These are phyloP conservation scores for Smithornis capensis DNA, from an alignment of 2,113 vertebrate species.

Conservation along the genomic window DNA sequence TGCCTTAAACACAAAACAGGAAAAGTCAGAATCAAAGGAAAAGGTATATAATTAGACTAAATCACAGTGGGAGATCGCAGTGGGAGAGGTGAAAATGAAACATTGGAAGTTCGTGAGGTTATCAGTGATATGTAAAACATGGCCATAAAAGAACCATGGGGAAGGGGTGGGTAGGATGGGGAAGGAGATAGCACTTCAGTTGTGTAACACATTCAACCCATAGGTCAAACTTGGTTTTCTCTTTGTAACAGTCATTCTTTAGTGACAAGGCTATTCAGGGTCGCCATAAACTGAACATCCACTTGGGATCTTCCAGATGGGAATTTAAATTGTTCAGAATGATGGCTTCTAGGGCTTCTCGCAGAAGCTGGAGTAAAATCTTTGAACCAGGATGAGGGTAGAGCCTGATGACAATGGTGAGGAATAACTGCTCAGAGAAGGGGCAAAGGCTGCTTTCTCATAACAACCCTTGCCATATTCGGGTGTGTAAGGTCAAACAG, in stretches of 20 bases:
- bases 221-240: neutral
- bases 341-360: neutral
- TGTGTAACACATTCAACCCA: neutral
- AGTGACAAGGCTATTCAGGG: neutral
- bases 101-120: neutral
- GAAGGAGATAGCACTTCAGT: neutral
- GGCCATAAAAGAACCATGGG: neutral
- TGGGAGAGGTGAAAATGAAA: constrained; percentile 1
- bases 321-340: neutral
- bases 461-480: neutral
- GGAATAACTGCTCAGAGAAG: neutral
- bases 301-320: neutral
- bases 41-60: neutral
- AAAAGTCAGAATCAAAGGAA: neutral
- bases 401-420: neutral
- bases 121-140: neutral
- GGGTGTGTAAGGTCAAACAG: neutral
- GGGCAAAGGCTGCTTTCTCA: neutral
- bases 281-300: neutral
- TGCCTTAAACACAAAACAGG: neutral
- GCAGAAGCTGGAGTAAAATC: neutral
- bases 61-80: neutral
- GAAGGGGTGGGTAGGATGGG: neutral
- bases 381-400: neutral
- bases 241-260: neutral